These are phyloP conservation scores for Halcyon senegalensis DNA, from an alignment of 2,113 vertebrate species.

Conservation along the genomic window DNA sequence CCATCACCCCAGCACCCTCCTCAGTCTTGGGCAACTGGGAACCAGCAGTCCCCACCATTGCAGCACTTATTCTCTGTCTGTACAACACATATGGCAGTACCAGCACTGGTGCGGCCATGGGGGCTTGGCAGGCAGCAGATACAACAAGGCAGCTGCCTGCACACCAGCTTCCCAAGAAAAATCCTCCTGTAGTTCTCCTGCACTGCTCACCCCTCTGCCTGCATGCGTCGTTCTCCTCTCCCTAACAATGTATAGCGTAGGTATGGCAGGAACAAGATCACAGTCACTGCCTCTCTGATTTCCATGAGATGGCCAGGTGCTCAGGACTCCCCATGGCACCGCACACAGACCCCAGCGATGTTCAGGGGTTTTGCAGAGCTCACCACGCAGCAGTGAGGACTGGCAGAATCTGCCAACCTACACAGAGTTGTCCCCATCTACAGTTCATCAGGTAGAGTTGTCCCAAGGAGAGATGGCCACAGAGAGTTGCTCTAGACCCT, in stretches of 20 bases:
- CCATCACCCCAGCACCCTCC: not conserved
- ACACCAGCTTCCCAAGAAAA: not conserved
- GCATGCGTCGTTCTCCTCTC: not conserved
- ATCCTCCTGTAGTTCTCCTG: not conserved
- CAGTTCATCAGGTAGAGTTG: not conserved
- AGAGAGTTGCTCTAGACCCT: not conserved
- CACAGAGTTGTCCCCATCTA: too few species aligned
- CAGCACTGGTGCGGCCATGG: not conserved
- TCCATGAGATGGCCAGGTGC: not conserved
- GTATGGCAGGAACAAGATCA: not conserved
- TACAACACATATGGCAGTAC: not conserved
- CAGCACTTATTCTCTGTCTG: not conserved
- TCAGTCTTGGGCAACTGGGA: not conserved
- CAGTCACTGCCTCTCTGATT: too few species aligned
- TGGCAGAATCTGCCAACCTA: not conserved
- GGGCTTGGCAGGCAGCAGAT: not conserved
- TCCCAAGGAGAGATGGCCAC: not conserved
- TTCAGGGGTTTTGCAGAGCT: not conserved
- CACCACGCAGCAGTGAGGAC: not conserved
- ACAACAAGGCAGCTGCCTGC: not conserved
- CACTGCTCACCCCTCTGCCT: not conserved
- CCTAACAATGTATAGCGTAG: not conserved
- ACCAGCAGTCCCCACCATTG: not conserved
- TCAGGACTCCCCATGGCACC: not conserved
- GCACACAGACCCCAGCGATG: not conserved